phyloP scores from a whole-genome alignment of 1,140 invertebrate genomes.

The Drosophila prosaltans region DNA sequence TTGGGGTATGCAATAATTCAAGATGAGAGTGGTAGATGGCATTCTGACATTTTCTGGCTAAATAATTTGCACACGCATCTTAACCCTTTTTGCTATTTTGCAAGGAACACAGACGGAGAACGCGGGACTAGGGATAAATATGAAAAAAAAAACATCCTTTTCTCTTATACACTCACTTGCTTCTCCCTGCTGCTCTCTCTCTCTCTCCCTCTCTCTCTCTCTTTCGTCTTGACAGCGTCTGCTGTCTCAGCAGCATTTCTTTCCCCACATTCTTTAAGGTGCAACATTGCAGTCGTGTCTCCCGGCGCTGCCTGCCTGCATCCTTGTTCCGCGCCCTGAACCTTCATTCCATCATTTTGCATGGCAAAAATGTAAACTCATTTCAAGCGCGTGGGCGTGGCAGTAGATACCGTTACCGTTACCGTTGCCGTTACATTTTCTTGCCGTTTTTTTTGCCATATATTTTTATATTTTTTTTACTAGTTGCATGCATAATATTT shows the following conservation, averaged over 20 bases:
- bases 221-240: slow-evolving; percentile 42
- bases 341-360: slow-evolving; percentile 47
- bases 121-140: slow-evolving; percentile 55
- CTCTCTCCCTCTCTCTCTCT: neutral
- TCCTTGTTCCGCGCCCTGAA: neutral
- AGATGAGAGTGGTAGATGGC: slow-evolving; percentile 52
- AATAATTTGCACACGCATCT: slow-evolving; percentile 75
- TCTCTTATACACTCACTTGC: too few relatives aligned
- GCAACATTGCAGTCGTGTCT: slow-evolving; percentile 67
- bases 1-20: slow-evolving; percentile 62
- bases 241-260: slow-evolving; percentile 75
- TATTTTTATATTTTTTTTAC: slow-evolving; percentile 31
- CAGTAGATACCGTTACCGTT: slow-evolving; percentile 43
- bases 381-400: slow-evolving; percentile 76
- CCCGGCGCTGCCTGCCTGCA: slow-evolving; percentile 6
- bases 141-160: slow-evolving; percentile 65
- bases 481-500: slow-evolving; percentile 81
- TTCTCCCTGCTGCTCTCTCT: too few relatives aligned
- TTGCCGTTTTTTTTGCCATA: neutral
- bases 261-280: slow-evolving; percentile 67
- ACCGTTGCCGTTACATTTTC: slow-evolving; percentile 17
- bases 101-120: neutral
- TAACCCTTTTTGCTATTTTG: slow-evolving; percentile 64
- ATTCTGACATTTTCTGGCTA: slow-evolving; percentile 77
- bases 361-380: slow-evolving; percentile 80